Conservation (phyloP, 2,113 vertebrate genomes). For the Phylloscopus whistleri region DNA sequence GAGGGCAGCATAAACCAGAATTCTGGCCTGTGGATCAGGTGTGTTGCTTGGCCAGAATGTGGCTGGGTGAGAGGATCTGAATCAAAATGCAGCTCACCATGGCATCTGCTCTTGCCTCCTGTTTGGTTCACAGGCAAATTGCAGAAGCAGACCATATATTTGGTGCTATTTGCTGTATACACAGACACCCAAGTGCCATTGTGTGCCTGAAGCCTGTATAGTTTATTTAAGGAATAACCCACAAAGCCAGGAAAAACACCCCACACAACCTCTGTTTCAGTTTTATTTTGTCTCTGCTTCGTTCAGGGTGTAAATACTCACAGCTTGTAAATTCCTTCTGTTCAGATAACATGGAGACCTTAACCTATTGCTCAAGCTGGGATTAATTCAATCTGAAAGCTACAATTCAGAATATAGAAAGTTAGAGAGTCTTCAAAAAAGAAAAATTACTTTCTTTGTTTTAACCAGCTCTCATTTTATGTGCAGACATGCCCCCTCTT, state of each 20-base stretch:
- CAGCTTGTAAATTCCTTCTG: not conserved
- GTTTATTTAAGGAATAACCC: not conserved
- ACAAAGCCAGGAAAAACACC: not conserved
- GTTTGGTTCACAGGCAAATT: not conserved
- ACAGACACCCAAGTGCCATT: not conserved
- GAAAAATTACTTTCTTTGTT: not conserved
- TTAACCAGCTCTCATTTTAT: not conserved
- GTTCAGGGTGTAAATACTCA: not conserved
- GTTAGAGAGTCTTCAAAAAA: not conserved
- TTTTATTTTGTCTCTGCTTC: conserved; percentile 9
- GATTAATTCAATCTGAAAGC: not conserved
- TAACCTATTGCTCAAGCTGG: not conserved
- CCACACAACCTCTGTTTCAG: not conserved
- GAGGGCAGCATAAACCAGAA: not conserved
- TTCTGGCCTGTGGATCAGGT: not conserved
- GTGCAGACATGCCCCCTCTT: rapidly evolving
- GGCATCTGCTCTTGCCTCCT: not conserved
- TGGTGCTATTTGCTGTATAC: not conserved
- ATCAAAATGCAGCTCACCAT: not conserved
- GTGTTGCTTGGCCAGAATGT: not conserved
- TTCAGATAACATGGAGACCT: not conserved
- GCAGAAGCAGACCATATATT: not conserved
- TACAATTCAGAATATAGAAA: not conserved
- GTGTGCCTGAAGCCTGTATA: not conserved
- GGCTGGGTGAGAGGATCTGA: not conserved